Evolutionary conservation across 2,797 vertebrate species (phyloP).

Genomic region (Margarornis squamiger): DNA sequence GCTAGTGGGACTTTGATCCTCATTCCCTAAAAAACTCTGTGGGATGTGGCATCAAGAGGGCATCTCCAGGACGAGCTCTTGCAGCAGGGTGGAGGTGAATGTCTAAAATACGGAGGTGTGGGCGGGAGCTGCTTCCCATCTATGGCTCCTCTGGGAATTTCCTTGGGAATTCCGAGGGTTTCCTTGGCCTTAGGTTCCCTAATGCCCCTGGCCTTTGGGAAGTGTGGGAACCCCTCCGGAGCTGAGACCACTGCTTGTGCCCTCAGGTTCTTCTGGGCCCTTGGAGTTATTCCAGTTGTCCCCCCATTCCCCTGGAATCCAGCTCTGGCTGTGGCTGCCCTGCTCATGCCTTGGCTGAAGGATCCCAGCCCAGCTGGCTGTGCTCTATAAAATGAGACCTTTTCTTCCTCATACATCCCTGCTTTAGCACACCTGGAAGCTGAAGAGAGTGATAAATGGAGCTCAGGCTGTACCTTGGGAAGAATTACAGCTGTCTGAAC

Average conservation of each 20-base stretch:
- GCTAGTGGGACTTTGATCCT: background rate
- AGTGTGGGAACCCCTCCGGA: background rate
- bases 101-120: background rate
- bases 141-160: background rate
- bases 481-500: conserved; percentile 39
- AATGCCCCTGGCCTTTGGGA: background rate
- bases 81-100: background rate
- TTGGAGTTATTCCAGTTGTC: background rate
- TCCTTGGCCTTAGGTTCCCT: background rate
- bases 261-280: background rate
- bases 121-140: background rate
- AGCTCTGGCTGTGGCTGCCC: background rate
- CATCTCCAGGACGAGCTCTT: background rate
- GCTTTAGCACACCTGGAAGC: conserved; percentile 5
- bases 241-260: background rate
- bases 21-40: background rate
- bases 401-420: background rate
- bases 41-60: background rate
- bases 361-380: background rate
- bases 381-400: background rate
- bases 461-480: background rate
- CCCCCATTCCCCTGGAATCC: background rate
- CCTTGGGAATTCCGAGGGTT: background rate
- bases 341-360: background rate
- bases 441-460: conserved; percentile 9